Evolutionary conservation across 2,797 vertebrate genomes (phyloP), one percentile per base, ranked within the genome.

Genomic region (Glossophaga mutica): DNA sequence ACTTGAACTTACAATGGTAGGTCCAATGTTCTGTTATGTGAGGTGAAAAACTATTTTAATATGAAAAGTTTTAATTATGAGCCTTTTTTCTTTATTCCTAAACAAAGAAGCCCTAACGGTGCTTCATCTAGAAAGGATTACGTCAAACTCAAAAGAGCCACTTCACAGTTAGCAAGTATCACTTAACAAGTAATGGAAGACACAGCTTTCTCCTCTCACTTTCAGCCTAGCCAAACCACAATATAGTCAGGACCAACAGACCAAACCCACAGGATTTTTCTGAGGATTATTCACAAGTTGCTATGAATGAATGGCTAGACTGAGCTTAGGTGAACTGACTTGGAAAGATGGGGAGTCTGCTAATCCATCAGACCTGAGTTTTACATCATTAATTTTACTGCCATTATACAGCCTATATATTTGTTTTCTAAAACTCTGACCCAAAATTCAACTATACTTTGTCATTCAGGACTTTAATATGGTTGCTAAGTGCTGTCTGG

Each of bases 221-320:
- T 79, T 86, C 90, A 88, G 39, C 50, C 81, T 71, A 79, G 65
- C 91, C 92, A 94, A 97, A 92, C 94, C 96, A 97, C 90, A 94
- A 77, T 37, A 46, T 26, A 73, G 37, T 42, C 62, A 50, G 91
- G 59, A 84, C 82, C 82, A 92, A 95, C 26, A 81, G 65, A 81
- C 37, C 87, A 94, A 97, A 91, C 32, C 94, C 87, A 90, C 71
- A 57, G 79, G 42, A 62, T 16, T 94, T 97, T 96, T 77, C 46
- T 92, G 46, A 93, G 62, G 88, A 95, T 96, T 96, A 96, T 15
- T 92, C 74, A 92, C 70, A 84, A 86, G 89, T 94, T 74, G 9
- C 81, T 94, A 39, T 96, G 83, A 97, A 96, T 65, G 77, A n/a
- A 90, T 10, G 92, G 55, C 94, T 94, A 97, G 96, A 97, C 95